Percentiles rank a stretch among this genome's conserved stretches.
Evolutionary conservation across 2,797 vertebrate genomes (phyloP).

Genomic region (Hippocampus kuda): DNA sequence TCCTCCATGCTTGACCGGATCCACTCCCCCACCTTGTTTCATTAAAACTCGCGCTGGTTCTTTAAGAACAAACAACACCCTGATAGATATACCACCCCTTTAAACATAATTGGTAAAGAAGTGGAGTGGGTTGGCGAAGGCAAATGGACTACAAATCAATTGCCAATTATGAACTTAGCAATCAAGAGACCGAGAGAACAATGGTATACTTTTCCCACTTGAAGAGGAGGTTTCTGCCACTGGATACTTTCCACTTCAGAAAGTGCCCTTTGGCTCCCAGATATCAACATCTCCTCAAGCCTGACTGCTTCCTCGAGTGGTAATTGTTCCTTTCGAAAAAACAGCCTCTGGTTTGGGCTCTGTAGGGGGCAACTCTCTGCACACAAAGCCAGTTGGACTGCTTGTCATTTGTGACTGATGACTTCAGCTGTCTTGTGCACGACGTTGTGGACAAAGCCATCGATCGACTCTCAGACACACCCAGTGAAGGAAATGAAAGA

Average conservation of each 20-base stretch:
- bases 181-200: not conserved
- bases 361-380: conserved; percentile 12
- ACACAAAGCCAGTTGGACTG: conserved; percentile 10
- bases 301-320: conserved; percentile 40
- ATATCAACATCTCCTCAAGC: conserved; percentile 45
- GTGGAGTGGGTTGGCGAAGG: not conserved
- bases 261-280: conserved; percentile 46
- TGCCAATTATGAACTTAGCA: not conserved
- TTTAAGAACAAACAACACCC: not conserved
- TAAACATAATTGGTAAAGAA: conserved; percentile 1
- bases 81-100: not conserved
- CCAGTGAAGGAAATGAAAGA: not conserved
- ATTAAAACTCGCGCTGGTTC: not conserved
- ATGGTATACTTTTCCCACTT: conserved; percentile 43
- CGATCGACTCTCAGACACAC: not conserved
- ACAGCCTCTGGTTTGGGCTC: conserved; percentile 28
- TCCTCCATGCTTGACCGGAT: conserved; percentile 5
- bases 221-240: conserved; percentile 37
- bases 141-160: not conserved
- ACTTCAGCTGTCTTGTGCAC: conserved; percentile 8
- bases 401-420: conserved; percentile 37
- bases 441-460: not conserved
- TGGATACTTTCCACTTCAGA: conserved; percentile 44
- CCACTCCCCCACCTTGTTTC: conserved; percentile 1
- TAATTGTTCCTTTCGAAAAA: conserved; percentile 44